Conservation (phyloP, 1,140 invertebrate genomes). For the Meloidogyne floridensis region DNA sequence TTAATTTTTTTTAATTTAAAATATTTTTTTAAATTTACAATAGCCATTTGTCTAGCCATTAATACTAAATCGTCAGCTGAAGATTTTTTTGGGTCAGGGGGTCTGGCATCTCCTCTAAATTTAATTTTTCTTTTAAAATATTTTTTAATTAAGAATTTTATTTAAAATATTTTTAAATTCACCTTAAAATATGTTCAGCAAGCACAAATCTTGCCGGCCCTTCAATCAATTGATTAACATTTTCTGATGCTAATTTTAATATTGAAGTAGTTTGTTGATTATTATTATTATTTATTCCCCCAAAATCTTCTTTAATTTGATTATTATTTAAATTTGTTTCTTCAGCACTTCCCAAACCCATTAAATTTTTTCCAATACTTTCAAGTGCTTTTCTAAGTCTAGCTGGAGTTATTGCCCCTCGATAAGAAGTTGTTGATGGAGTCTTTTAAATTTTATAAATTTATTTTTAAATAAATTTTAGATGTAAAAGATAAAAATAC, state of each 20-base stretch:
- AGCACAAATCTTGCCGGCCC: constrained; percentile 20
- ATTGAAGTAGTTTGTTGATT: not conserved
- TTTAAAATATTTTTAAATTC: not conserved
- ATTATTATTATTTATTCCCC: not conserved
- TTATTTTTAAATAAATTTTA: not conserved
- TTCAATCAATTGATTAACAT: constrained; percentile 13
- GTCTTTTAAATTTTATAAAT: not conserved
- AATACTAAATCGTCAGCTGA: constrained; percentile 12
- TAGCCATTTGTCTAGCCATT: constrained; percentile 25
- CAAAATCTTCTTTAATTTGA: not conserved
- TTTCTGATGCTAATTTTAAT: constrained; percentile 15
- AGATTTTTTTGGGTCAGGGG: not conserved
- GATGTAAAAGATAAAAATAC: no score
- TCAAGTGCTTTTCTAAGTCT: constrained; percentile 23
- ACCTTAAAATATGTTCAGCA: constrained; percentile 24
- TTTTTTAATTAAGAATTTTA: not conserved
- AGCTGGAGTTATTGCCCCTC: constrained; percentile 7
- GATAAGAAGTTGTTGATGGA: not conserved
- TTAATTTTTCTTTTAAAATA: no score
- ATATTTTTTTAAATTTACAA: constrained; percentile 9
- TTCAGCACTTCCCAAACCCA: constrained; percentile 4
- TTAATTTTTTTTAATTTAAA: not conserved
- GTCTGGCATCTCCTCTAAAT: constrained; percentile 18
- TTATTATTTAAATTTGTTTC: not conserved
- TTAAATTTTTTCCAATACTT: constrained; percentile 27